These are phyloP conservation scores for Ovibos moschatus DNA, from an alignment of 2,113 vertebrate species.

Conservation along the genomic window DNA sequence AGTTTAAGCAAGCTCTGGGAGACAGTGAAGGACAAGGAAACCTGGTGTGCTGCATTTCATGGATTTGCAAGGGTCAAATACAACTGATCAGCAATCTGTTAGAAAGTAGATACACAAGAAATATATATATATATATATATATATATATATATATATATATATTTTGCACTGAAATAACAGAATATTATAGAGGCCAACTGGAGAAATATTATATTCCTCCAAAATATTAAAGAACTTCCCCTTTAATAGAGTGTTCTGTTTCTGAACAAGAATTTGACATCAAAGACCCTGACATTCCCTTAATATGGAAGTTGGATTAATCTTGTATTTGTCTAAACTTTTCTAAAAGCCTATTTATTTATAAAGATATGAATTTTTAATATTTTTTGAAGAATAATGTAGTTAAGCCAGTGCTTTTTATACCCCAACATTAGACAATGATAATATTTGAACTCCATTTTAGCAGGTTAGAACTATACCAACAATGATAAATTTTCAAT, in stretches of 20 bases:
- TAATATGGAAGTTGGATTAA: background rate
- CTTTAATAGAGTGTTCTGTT: background rate
- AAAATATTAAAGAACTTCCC: background rate
- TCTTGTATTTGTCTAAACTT: background rate
- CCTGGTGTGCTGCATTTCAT: background rate
- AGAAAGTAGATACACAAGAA: background rate
- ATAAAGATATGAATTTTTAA: background rate
- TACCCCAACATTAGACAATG: background rate
- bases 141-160: background rate
- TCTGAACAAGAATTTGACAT: background rate
- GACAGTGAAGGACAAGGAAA: background rate
- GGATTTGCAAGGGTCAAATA: background rate
- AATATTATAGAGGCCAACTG: background rate
- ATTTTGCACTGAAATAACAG: background rate
- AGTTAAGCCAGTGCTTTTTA: background rate
- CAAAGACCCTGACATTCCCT: background rate
- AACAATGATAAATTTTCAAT: background rate
- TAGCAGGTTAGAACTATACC: slow-evolving; percentile 33
- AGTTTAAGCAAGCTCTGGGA: background rate
- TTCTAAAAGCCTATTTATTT: background rate
- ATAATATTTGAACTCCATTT: slow-evolving; percentile 1
- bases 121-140: background rate
- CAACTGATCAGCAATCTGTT: background rate
- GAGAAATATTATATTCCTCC: background rate
- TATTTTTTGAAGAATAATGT: background rate